Evolutionary conservation across 1,140 invertebrate species (phyloP), one percentile per base, ranked within the genome.

Genomic region (Artemia franciscana): DNA sequence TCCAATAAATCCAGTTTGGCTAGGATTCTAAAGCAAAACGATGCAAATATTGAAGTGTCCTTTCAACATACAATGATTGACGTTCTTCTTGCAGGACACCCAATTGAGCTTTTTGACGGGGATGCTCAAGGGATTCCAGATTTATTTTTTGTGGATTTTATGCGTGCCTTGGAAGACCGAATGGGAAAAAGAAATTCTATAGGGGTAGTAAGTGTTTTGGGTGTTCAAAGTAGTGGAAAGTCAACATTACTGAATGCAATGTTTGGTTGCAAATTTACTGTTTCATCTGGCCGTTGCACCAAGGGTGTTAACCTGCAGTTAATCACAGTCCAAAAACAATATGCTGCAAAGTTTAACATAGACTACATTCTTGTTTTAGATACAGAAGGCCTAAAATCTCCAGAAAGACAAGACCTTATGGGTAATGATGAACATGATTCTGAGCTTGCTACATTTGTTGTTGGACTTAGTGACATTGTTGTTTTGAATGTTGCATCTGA

Each of bases 231-330:
- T 2, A 59, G 58, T 23, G 58, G 58, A 5, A 59, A 59, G 25
- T 59, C 58, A 5, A 59, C 58, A 4, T 26, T 59, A n/a, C 58
- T 59, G 5, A 59, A 59, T 25, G 25, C 58, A 15, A 59, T 59
- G 58, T 59, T 59, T 24, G 58, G 58, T n/a, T 24, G 23, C 58
- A n/a, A 26, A 7, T 24, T 59, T 21, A 59, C 21, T 5, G 25
- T 25, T 3, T 24, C 21, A 15, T 15, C 25, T 5, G 58, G 58
- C 4, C 21, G 25, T n/a, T 59, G 58, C 58, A 59, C 58, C 5
- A n/a, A 24, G n/a, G 58, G 58, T 5, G 58, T 59, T n/a, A 59
- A 59, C 23, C 18, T 59, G 58, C 58, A 59, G 25, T 15, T 59
- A 5, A 4, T 59, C 1, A 5, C 21, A 24, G 58, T 59, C 5